These are phyloP conservation scores for Imbricaverruca yamaguchii DNA, from an alignment of 2,888 invertebrate species.

Conservation along the genomic window DNA sequence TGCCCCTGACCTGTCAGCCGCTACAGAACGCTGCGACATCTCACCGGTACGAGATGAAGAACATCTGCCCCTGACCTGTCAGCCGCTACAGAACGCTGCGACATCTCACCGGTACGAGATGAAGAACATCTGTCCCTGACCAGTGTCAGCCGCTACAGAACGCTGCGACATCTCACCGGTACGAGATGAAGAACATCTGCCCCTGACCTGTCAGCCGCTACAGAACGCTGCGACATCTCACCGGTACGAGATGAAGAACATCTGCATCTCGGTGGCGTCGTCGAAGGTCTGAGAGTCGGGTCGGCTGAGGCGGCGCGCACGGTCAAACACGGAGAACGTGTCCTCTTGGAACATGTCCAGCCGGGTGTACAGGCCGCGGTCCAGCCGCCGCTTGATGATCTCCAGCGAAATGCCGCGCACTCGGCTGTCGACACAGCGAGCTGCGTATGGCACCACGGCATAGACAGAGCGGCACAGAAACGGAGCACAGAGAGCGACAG, in stretches of 20 bases:
- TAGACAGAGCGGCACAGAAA: not conserved
- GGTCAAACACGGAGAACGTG: slow-evolving; percentile 84
- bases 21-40: too few relatives aligned
- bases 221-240: not conserved
- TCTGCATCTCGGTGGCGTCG: slow-evolving; percentile 87
- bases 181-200: too few relatives aligned
- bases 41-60: too few relatives aligned
- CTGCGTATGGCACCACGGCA: not conserved
- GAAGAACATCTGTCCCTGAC: too few relatives aligned
- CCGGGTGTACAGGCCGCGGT: slow-evolving; percentile 83
- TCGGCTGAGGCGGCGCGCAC: slow-evolving; percentile 73
- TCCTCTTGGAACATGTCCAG: slow-evolving; percentile 95
- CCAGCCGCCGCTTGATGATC: slow-evolving; percentile 83
- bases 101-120: too few relatives aligned
- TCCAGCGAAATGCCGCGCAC: slow-evolving; percentile 79
- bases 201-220: too few relatives aligned
- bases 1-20: too few relatives aligned
- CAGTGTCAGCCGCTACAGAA: too few relatives aligned
- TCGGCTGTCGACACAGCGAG: not conserved
- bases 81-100: too few relatives aligned
- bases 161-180: too few relatives aligned
- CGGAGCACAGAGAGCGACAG: not conserved
- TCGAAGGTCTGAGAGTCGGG: slow-evolving; percentile 94
- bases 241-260: slow-evolving; percentile 24
- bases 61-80: too few relatives aligned